Conservation (phyloP, 64 coral and sea anemone species). For the Pocillopora verrucosa region DNA sequence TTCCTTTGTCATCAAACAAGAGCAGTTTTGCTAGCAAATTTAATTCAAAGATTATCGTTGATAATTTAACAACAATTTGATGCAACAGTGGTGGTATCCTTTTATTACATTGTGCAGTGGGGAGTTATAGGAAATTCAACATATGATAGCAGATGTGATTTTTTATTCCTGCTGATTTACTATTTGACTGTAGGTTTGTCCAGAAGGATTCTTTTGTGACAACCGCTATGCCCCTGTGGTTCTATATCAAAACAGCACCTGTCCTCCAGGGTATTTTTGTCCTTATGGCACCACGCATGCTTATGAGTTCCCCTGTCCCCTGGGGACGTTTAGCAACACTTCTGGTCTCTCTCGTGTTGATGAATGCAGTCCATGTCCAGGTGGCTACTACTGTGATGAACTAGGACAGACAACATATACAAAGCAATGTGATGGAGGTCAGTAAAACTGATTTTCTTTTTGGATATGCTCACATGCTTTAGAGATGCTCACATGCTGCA, state of each 20-base stretch:
- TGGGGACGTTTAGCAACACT: slow-evolving; percentile 90
- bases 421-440: slow-evolving; percentile 86
- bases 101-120: no score
- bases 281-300: slow-evolving; percentile 67
- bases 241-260: slow-evolving; percentile 93
- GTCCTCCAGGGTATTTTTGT: slow-evolving; percentile 89
- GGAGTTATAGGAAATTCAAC: no score
- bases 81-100: no score
- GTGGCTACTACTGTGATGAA: slow-evolving; percentile 93
- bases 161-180: neutral
- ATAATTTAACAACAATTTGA: no score
- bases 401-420: slow-evolving; percentile 80
- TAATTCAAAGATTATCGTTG: no score
- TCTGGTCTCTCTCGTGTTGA: slow-evolving; percentile 46
- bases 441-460: neutral
- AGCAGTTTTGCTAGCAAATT: no score
- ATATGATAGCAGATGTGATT: neutral
- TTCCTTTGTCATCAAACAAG: no score
- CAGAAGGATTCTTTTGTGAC: slow-evolving; percentile 89
- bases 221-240: slow-evolving; percentile 89
- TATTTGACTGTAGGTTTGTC: slow-evolving; percentile 63
- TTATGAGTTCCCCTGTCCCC: slow-evolving; percentile 78
- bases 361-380: slow-evolving; percentile 86
- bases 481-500: no score
- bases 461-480: no score